A percentile compares a stretch with the other conserved stretches of the same genome.
These are phyloP conservation scores for Xanthia togata DNA, from an alignment of 2,888 invertebrate genomes.

Conservation along the genomic window DNA sequence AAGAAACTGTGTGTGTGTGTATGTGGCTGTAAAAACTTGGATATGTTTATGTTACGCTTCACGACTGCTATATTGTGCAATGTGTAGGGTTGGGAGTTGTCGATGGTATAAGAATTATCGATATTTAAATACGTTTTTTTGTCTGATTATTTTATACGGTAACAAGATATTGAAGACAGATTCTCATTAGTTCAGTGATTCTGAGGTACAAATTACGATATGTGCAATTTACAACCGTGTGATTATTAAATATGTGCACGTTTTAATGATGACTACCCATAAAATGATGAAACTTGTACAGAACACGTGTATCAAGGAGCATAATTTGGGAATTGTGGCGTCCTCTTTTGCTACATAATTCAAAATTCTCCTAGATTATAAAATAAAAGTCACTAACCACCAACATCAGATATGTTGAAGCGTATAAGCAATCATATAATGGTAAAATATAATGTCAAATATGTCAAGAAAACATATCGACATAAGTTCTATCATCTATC, in stretches of 20 bases:
- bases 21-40: slow-evolving; percentile 69
- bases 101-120: slow-evolving; percentile 36
- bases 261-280: not conserved
- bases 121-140: not conserved
- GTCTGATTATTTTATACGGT: not conserved
- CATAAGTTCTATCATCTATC: slow-evolving; percentile 4
- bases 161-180: not conserved
- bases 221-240: not conserved
- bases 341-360: not conserved
- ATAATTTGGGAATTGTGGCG: not conserved
- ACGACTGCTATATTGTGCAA: slow-evolving; percentile 80
- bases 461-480: slow-evolving; percentile 81
- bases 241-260: not conserved
- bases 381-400: not conserved
- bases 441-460: slow-evolving; percentile 85
- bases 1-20: slow-evolving; percentile 41
- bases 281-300: not conserved
- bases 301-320: too few species aligned
- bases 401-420: slow-evolving; percentile 83
- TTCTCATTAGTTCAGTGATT: not conserved
- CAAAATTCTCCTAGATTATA: not conserved
- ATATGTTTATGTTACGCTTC: slow-evolving; percentile 78
- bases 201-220: not conserved
- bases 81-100: slow-evolving; percentile 71
- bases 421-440: slow-evolving; percentile 85